Conservation (phyloP, 2,797 vertebrate species). For the Potorous gilbertii region DNA sequence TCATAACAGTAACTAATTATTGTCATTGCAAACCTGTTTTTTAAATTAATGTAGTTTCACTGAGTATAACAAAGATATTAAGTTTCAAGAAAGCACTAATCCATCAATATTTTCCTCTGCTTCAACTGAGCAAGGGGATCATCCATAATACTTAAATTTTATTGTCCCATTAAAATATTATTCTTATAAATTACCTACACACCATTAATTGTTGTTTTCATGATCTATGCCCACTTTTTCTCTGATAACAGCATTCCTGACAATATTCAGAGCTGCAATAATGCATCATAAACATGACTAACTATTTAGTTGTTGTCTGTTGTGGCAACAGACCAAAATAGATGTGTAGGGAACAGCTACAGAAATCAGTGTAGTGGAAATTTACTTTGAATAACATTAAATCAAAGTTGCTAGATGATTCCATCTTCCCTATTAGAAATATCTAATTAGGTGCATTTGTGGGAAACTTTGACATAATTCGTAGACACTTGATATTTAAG, state of each 20-base stretch:
- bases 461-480: constrained; percentile 73
- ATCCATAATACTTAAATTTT: constrained; percentile 40
- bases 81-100: not conserved
- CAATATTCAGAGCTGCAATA: constrained; percentile 19
- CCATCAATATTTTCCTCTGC: constrained; percentile 4
- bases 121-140: constrained; percentile 47
- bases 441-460: constrained; percentile 72
- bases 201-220: constrained; percentile 32
- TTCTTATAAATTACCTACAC: not conserved
- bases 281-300: constrained; percentile 14
- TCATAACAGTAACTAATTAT: constrained; percentile 36
- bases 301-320: constrained; percentile 36
- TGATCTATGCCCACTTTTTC: not conserved
- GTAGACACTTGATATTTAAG: constrained; percentile 76
- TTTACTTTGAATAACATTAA: constrained; percentile 60
- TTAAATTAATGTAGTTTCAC: constrained; percentile 29
- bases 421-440: constrained; percentile 62
- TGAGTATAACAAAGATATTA: not conserved
- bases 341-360: not conserved
- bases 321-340: constrained; percentile 35
- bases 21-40: not conserved
- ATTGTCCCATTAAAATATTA: constrained; percentile 15
- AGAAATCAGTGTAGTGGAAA: not conserved
- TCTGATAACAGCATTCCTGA: constrained; percentile 35
- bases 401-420: constrained; percentile 61